Percentiles rank a stretch among this genome's conserved stretches.
phyloP scores from a whole-genome alignment of 2,888 invertebrate species.

The Aspidiotus rigidus region DNA sequence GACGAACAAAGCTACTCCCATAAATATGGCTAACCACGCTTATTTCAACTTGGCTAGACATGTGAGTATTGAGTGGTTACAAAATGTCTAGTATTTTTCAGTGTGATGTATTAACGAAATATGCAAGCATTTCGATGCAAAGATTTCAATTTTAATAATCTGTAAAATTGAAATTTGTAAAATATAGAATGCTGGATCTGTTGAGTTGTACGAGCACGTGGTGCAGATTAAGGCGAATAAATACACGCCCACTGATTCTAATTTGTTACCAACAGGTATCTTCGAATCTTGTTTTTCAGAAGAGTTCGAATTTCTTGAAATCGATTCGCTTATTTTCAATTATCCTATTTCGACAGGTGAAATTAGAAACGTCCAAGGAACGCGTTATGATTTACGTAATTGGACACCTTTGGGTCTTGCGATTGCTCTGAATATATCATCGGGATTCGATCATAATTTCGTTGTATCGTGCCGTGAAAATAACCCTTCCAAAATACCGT shows the following conservation, averaged over 20 bases:
- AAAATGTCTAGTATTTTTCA: background rate
- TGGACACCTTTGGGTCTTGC: background rate
- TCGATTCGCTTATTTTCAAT: too few species aligned
- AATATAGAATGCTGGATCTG: constrained; percentile 46
- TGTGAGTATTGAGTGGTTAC: constrained; percentile 47
- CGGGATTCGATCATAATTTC: background rate
- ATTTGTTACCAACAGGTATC: constrained; percentile 62
- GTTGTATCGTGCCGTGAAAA: background rate
- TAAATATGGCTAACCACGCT: constrained; percentile 79
- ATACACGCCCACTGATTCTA: constrained; percentile 60
- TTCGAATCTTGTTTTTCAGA: background rate
- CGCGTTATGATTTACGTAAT: constrained; percentile 3
- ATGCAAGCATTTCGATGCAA: too few species aligned
- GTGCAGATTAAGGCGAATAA: constrained; percentile 66
- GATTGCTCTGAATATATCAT: background rate
- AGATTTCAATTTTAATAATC: background rate
- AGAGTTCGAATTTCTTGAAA: background rate
- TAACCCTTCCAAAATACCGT: background rate
- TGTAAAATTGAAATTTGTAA: background rate
- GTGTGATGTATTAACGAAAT: background rate
- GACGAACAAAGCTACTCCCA: constrained; percentile 66
- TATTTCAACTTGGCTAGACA: constrained; percentile 93
- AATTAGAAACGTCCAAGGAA: constrained; percentile 25
- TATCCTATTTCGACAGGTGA: too few species aligned
- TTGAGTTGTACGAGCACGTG: constrained; percentile 58